phyloP scores from a whole-genome alignment of 2,888 invertebrate genomes.

The Calephelis perditalis region DNA sequence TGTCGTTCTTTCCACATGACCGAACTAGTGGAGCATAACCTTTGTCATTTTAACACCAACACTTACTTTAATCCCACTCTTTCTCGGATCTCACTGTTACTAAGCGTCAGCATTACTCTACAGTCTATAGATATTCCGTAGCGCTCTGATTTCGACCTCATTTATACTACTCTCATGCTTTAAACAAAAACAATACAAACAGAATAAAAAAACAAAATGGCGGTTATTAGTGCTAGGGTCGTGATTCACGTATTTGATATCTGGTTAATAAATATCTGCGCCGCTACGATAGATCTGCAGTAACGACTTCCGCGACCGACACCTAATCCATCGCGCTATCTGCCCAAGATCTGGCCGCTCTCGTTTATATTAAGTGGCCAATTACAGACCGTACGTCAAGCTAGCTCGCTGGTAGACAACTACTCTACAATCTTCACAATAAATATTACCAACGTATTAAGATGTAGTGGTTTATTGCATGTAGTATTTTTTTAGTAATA shows the following conservation, averaged over 20 bases:
- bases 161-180: too few relatives aligned
- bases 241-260: constrained; percentile 9
- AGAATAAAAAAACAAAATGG: too few relatives aligned
- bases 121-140: too few relatives aligned
- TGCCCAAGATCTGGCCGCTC: constrained; percentile 7
- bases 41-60: too few relatives aligned
- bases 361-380: constrained; percentile 13
- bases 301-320: constrained; percentile 12
- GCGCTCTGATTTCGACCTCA: too few relatives aligned
- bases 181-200: too few relatives aligned
- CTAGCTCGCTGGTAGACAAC: not conserved
- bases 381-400: not conserved
- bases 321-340: constrained; percentile 13
- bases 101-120: too few relatives aligned
- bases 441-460: not conserved
- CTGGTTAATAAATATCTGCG: constrained; percentile 2
- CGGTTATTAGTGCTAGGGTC: not conserved
- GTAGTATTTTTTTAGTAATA: not conserved
- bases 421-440: not conserved
- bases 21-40: too few relatives aligned
- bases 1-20: too few relatives aligned
- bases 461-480: not conserved
- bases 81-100: too few relatives aligned
- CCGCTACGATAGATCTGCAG: constrained; percentile 6
- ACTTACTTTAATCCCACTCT: too few relatives aligned